These are phyloP conservation scores for Caenorhabditis plicata DNA, from an alignment of 2,888 invertebrate genomes.

Conservation along the genomic window DNA sequence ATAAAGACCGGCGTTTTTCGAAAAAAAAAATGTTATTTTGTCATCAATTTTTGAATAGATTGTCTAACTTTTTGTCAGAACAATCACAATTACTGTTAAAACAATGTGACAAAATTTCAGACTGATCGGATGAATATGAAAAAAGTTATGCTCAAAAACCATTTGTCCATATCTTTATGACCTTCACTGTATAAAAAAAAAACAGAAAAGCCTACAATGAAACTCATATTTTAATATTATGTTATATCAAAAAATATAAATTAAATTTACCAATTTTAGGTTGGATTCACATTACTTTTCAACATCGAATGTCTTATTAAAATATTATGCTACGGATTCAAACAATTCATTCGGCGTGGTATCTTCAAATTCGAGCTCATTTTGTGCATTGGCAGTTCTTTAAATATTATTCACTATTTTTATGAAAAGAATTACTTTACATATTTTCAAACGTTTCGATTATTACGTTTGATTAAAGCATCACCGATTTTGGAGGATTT, in stretches of 20 bases:
- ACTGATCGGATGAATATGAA: too few species aligned
- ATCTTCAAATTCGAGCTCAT: constrained; percentile 79
- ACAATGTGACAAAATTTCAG: too few species aligned
- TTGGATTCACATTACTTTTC: constrained; percentile 90
- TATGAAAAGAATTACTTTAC: constrained; percentile 91
- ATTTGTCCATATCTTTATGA: too few species aligned
- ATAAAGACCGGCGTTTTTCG: too few species aligned
- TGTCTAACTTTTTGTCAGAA: too few species aligned
- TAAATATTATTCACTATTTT: constrained; percentile 84
- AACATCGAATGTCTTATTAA: constrained; percentile 94
- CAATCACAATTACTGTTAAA: too few species aligned
- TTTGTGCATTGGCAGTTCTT: constrained; percentile 84
- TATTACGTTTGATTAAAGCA: constrained; percentile 93
- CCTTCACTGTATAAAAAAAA: too few species aligned
- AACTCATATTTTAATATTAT: too few species aligned
- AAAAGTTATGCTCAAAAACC: too few species aligned
- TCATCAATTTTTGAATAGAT: too few species aligned
- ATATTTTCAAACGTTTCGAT: constrained; percentile 74
- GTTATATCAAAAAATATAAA: constrained; percentile 1
- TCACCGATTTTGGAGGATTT: constrained; percentile 98
- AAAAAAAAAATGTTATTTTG: too few species aligned
- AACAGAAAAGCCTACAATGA: too few species aligned
- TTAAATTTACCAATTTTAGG: constrained; percentile 68
- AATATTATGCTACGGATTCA: constrained; percentile 88
- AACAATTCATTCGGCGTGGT: constrained; percentile 39